Evolutionary conservation across 2,797 vertebrate species (phyloP).

Genomic region (Anas acuta): DNA sequence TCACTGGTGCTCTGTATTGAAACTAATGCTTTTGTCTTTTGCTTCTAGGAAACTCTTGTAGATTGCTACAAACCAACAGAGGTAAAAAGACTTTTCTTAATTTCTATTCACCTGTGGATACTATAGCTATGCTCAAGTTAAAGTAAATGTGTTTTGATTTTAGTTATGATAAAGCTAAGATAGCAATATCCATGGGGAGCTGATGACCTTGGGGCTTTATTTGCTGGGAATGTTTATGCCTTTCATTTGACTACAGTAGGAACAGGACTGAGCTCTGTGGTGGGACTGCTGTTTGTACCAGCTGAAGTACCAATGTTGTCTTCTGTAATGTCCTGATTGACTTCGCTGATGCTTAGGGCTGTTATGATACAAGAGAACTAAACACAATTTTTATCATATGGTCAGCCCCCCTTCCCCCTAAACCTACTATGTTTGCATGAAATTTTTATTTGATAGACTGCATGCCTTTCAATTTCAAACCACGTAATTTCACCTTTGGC

Average conservation of each 20-base stretch:
- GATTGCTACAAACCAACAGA: constrained; percentile 97
- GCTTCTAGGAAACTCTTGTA: constrained; percentile 88
- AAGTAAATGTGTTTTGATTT: neutral
- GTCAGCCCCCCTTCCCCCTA: neutral
- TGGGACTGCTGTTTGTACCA: neutral
- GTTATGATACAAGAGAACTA: neutral
- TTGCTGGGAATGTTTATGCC: neutral
- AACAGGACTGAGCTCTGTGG: neutral
- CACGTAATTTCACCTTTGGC: neutral
- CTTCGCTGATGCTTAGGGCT: neutral
- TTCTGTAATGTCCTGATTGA: neutral
- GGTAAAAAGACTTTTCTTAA: constrained; percentile 81
- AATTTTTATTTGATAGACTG: neutral
- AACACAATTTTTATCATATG: neutral
- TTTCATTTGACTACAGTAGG: neutral
- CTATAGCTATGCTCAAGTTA: neutral
- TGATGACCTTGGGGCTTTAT: neutral
- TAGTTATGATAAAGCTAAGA: neutral
- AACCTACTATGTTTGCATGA: neutral
- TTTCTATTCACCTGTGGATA: neutral
- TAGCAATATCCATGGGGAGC: neutral
- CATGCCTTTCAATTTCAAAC: neutral
- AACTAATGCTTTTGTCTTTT: constrained; percentile 66
- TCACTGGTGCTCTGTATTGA: constrained; percentile 46
- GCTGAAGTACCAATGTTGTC: neutral